Evolutionary conservation across 2,888 invertebrate genomes (phyloP), one percentile per base, ranked within the genome.

Genomic region (Metacarcinus magister): DNA sequence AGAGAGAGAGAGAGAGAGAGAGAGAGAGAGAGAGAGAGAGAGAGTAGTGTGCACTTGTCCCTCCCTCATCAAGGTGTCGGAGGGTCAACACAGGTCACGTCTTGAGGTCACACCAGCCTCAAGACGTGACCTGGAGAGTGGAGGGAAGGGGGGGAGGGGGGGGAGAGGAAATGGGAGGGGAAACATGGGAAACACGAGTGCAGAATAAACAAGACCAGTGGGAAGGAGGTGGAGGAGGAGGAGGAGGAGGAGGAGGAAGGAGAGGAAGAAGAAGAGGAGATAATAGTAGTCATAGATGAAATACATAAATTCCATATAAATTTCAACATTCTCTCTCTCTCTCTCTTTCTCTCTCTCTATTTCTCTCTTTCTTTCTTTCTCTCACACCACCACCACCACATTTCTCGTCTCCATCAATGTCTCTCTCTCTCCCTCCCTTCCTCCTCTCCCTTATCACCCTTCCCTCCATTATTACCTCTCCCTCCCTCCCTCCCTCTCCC

Each of bases 201-300:
- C 44, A 48, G 91, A 91, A 48, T 44, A 91, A 48, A 48, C 44
- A 48, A 91, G 23, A 39, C 10, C 13, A 32, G 54, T 16, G 44
- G 75, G 67, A 93, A 82, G 67, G 10, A 82, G 44, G 44, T 39
- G 43, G 67, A 67, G 75, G 93, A 93, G 67, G 60, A 93, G 67
- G 67, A 93, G 93, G 93, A 93, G 67, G 60, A 93, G 93, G 93
- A 93, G 93, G 93, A 93, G 75, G 82, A 39, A 5, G 32, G 39
- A 8, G 90, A 90, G 39, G 43, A 60, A 23, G 60, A 54, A 48
- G 48, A 10, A 48, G 10, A 10, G 48, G 48, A 48, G 16, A 54
- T 10, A 7, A 54, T 1, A 54, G 54, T 13, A 54, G 54, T 13
- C 13, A 54, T 54, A 1, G 23, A 23, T 67, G 5, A 67, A 19